A percentile compares a stretch with the other conserved stretches of the same genome.
phyloP scores from a whole-genome alignment of 2,888 invertebrate genomes.

The Drosophila lacicola region DNA sequence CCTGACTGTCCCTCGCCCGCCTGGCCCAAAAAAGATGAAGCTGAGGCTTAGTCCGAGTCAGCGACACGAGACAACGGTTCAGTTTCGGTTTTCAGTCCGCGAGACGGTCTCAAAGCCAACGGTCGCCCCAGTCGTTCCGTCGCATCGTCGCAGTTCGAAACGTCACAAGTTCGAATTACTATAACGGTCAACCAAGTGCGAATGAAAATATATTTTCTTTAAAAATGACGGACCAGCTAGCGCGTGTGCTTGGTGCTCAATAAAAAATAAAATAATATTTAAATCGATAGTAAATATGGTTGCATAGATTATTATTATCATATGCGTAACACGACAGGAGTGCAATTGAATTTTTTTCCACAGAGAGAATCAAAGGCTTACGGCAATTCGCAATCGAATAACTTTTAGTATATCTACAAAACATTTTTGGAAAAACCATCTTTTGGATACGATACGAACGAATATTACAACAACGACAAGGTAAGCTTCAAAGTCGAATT shows the following conservation, averaged over 20 bases:
- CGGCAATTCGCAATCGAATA: conserved; percentile 34
- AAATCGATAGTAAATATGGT: conserved; percentile 35
- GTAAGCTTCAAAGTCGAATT: conserved; percentile 25
- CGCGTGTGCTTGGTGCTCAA: conserved; percentile 49
- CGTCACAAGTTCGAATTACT: conserved; percentile 25
- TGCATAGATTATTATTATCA: conserved; percentile 24
- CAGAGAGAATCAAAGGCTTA: conserved; percentile 21
- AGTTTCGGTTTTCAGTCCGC: conserved; percentile 58
- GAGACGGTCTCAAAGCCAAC: conserved; percentile 69
- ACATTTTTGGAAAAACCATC: background rate
- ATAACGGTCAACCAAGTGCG: conserved; percentile 43
- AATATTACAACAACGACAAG: conserved; percentile 38
- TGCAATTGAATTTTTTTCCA: conserved; percentile 38
- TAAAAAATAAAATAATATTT: conserved; percentile 20
- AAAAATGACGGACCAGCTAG: conserved; percentile 41
- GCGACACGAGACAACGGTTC: conserved; percentile 11
- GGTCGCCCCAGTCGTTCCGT: conserved; percentile 51
- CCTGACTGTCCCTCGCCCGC: too few relatives aligned
- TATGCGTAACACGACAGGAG: conserved; percentile 32
- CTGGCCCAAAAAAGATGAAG: background rate
- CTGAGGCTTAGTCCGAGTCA: conserved; percentile 5
- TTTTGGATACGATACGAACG: conserved; percentile 51
- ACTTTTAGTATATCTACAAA: conserved; percentile 1
- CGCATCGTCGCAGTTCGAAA: conserved; percentile 5
- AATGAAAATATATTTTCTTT: conserved; percentile 11